phyloP scores from a whole-genome alignment of 2,113 vertebrate genomes.

The Galemys pyrenaicus region DNA sequence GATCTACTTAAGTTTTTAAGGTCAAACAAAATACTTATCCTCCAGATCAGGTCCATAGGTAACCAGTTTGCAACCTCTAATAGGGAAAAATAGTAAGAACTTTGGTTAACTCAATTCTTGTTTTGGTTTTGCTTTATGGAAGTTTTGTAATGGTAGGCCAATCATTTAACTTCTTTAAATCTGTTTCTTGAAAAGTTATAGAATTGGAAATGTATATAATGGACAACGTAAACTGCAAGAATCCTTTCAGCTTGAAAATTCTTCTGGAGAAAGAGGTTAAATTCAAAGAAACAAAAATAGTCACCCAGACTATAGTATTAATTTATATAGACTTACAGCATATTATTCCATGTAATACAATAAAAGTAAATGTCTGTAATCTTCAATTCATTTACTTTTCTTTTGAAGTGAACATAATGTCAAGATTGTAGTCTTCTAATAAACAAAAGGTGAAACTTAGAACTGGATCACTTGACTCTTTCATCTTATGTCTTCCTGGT shows the following conservation, averaged over 20 bases:
- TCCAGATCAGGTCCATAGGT: not conserved
- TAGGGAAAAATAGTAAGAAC: not conserved
- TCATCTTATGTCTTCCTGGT: constrained; percentile 99
- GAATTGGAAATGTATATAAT: not conserved
- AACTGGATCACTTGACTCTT: constrained; percentile 99
- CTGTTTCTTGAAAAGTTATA: constrained; percentile 43
- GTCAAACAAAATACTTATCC: not conserved
- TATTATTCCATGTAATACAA: not conserved
- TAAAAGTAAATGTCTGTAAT: constrained; percentile 19
- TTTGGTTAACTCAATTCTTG: not conserved
- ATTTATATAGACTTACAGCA: constrained; percentile 1
- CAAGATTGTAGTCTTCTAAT: too few species aligned
- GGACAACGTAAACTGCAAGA: constrained; percentile 5
- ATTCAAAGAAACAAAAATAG: constrained; percentile 5
- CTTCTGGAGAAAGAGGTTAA: not conserved
- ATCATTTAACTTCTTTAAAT: not conserved
- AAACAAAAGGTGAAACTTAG: constrained; percentile 80
- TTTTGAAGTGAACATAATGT: not conserved
- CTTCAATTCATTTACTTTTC: not conserved
- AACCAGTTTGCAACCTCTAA: not conserved
- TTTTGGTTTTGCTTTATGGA: constrained; percentile 12
- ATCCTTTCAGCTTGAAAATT: constrained; percentile 5
- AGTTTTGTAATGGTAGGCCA: not conserved
- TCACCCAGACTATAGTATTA: not conserved
- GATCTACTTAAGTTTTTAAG: not conserved